These are phyloP conservation scores for Leptinotarsa rubiginosa DNA, from an alignment of 2,888 invertebrate species.

Conservation along the genomic window DNA sequence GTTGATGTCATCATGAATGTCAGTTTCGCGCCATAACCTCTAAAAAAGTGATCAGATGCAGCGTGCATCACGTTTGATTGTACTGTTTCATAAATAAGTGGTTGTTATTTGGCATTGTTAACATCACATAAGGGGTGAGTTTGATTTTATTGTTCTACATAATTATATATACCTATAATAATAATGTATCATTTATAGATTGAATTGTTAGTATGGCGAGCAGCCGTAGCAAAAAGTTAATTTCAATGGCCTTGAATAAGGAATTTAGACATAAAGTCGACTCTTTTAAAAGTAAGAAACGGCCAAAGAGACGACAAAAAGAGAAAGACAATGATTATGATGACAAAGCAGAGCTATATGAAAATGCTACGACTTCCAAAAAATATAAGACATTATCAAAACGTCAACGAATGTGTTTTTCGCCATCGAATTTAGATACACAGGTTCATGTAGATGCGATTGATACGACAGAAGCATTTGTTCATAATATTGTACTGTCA, in stretches of 20 bases:
- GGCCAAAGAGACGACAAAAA: constrained; percentile 2
- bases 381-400: neutral
- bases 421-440: neutral
- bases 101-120: neutral
- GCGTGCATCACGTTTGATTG: constrained; percentile 1
- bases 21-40: neutral
- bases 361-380: neutral
- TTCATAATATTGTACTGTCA: constrained; percentile 3
- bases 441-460: neutral
- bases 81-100: neutral
- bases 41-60: neutral
- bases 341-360: neutral
- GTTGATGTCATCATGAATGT: neutral
- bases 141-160: neutral
- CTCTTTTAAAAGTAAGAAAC: neutral
- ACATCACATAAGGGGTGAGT: neutral
- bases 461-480: constrained; percentile 3
- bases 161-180: neutral
- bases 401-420: neutral
- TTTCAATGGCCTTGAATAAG: neutral
- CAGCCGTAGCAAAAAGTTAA: neutral
- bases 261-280: neutral
- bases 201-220: too few species aligned
- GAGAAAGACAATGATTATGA: constrained; percentile 2
- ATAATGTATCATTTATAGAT: too few species aligned